These are phyloP conservation scores for Daubentonia madagascariensis DNA, from an alignment of 2,113 vertebrate species.

Conservation along the genomic window DNA sequence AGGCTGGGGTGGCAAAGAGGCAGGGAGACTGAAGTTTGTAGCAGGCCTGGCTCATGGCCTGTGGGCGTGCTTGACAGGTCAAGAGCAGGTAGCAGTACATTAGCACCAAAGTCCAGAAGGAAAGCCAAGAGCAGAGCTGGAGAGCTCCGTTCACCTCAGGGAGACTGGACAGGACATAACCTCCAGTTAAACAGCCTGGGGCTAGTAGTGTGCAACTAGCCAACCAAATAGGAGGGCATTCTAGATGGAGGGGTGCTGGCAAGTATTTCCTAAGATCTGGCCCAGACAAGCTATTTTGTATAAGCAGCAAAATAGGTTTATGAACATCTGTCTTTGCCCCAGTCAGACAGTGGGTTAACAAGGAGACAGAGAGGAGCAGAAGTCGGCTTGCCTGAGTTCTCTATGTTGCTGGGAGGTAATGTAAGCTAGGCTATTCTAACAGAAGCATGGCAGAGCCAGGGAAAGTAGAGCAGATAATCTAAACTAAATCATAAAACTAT, in stretches of 20 bases:
- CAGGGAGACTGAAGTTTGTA: not conserved
- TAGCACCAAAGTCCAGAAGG: not conserved
- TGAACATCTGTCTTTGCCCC: not conserved
- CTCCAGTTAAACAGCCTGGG: not conserved
- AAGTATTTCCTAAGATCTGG: not conserved
- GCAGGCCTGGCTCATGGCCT: not conserved
- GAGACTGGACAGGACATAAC: not conserved
- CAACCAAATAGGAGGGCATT: not conserved
- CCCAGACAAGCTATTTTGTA: not conserved
- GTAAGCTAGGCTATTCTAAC: not conserved
- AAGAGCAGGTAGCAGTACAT: not conserved
- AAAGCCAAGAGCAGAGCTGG: not conserved
- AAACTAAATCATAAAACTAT: not conserved
- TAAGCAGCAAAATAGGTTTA: not conserved
- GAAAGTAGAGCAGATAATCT: no score
- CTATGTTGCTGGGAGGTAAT: fast-evolving
- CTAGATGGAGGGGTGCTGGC: not conserved
- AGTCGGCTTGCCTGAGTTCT: not conserved
- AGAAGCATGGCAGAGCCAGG: not conserved
- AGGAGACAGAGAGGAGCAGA: not conserved
- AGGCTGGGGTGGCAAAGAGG: not conserved
- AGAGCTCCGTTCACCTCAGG: not conserved
- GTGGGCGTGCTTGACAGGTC: not conserved
- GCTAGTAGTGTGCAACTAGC: not conserved
- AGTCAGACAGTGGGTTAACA: not conserved